Base-by-base conservation (phyloP, 2,888 invertebrate genomes). In the Formica aserva region DNA sequence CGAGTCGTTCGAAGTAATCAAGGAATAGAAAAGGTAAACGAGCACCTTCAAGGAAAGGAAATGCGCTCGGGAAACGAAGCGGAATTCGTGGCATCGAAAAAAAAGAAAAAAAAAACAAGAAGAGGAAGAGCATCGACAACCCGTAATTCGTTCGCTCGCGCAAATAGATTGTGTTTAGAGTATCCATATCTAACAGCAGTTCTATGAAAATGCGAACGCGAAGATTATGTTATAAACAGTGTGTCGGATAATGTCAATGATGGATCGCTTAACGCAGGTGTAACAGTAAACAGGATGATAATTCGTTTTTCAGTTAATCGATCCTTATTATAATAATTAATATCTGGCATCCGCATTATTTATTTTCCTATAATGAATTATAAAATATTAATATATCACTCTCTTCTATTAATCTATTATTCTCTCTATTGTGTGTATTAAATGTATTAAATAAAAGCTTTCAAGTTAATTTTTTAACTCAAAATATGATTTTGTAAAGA, bases 1-100 rank as follows among this genome's bases (percentile, higher is more conserved):
- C 38, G 52, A 29, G 62, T 65, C 67, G 41, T 62, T 83, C 41
- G 55, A 66, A 82, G 65, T 86, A 86, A 89, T 85, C 82, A 86
- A 86, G 60, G 66, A 26, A 62, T 69, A 22, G 55, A 9, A 29
- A 22, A 82, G 74, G 72, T 84, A 87, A 88, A 85, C 71, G 82
- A 85, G 67, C 26, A 29, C 22, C 55, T 72, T 67, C 82, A 65
- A 66, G 38, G 60, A 82, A 85, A 80, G 75, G 32, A 62, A 83
- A 75, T 74, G 67, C 52, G 57, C 8, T 13, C 11, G 38, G n/a
- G 57, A 32, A 76, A 72, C 55, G 55, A 69, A 29, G 32, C 65
- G 57, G 41, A 4, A 32, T 69, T 76, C 15, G 29, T 32, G 15
- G 35, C 13, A 67, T 1, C 52, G 35, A 52, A 22, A 15, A 32